Evolutionary conservation across 2,888 invertebrate genomes (phyloP), one percentile per base, ranked within the genome.

Genomic region (Cheilosia soror): DNA sequence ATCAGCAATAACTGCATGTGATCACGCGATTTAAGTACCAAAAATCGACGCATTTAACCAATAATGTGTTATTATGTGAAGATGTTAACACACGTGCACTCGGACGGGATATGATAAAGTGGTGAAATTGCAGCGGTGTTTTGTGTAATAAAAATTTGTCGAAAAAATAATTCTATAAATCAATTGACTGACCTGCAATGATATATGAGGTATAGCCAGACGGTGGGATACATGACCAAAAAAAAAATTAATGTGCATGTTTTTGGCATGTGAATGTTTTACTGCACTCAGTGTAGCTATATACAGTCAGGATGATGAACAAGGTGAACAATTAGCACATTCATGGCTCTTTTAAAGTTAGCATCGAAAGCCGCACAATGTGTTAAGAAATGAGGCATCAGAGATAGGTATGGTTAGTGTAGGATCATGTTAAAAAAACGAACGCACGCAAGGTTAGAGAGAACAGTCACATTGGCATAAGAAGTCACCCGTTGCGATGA

Each of bases 11-110:
- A 71, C 47, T 71, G 71, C 71, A 33, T 78, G 78, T 62, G 62
- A 79, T 84, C 84, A 84, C 84, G 84, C 84, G 79, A 84, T 84
- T 71, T 37, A 76, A 78, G 69, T 69, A 62, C 76, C 71, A 53
- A 65, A 76, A 76, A 68, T 49, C 78, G 72, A 68, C 68, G 73
- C 73, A 73, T 78, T 80, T 78, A 57, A 68, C 51, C 66, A 66
- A 72, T 66, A 72, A 82, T 82, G 60, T 82, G 73, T 78, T 78
- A 73, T 73, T 78, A 73, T 78, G 83, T 73, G 78, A 73, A 78
- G 73, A 83, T 69, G 72, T 83, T 83, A 83, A 83, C 82, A 78
- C 83, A 73, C 68, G 55, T 68, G 57, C 55, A 25, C 27, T 63
- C 68, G 29, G 55, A 53, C 31, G 42, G 53, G 37, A 51, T 44